Base-by-base conservation (phyloP, 2,888 invertebrate genomes). In the Melinaea menophilus region DNA sequence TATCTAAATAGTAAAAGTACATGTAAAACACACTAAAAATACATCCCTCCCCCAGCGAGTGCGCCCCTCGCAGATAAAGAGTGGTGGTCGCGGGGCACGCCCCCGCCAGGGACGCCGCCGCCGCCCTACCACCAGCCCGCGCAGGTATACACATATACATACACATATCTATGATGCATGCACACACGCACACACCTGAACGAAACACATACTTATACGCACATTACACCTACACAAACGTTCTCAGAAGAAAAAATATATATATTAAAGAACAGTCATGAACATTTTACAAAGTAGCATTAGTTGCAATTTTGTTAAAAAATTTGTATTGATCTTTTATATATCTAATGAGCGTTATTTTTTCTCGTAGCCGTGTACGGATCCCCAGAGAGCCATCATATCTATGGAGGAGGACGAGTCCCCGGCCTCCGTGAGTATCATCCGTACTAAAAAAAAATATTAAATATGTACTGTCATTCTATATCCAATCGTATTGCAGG, bases 391-490 rank as follows among this genome's bases (percentile, higher is more conserved):
- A 80, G 94, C 95, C 56, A 98, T 98, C 65, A 97, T 98, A 76
- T 97, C 97, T 13, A 98, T 98, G 96, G 98, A 98, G 81, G 98
- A 98, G 79, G 98, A 98, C 77, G 98, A 98, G 75, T 94, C 96
- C 68, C 96, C 97, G 0, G 69, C 73, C 2, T 75, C 75, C 5
- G 75, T 75, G 37, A 72, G 74, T 67, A 9, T 13, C 9, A 9
- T 41, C 9, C 5, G 9, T 7, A 3, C 7, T 41, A 9, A 9
- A 5, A 0, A 41, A 41, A 41, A 5, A 41, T 41, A 41, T 7
- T 41, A 7, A 41, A 9, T 9, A 9, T 9, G 9, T 7, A 41
- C 22, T 22, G 22, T 22, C 22, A 22, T 22, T 22, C 22, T 22
- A 0, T 55, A 9, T 12, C 35, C 54, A 46, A 59, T 59, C 60